These are phyloP conservation scores for Moxostoma hubbsi DNA, from an alignment of 2,797 vertebrate genomes.

Conservation along the genomic window DNA sequence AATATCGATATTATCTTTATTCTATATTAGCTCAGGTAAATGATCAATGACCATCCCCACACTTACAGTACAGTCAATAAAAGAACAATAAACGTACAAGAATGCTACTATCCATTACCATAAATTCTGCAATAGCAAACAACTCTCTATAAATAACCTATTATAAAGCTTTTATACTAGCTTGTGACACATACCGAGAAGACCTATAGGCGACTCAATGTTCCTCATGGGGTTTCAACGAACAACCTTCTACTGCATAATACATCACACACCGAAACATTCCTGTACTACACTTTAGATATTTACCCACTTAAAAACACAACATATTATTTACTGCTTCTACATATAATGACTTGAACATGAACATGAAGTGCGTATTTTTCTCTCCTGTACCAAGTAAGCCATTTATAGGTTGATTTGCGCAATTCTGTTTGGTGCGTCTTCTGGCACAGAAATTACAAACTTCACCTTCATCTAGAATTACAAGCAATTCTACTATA, in stretches of 20 bases:
- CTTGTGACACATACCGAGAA: not conserved
- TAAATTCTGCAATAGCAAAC: slow-evolving; percentile 11
- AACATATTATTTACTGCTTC: not conserved
- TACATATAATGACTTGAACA: no score
- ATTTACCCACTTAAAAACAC: not conserved
- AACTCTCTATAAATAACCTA: slow-evolving; percentile 14
- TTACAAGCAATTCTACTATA: not conserved
- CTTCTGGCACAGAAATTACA: not conserved
- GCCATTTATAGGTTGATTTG: not conserved
- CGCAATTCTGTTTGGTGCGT: not conserved
- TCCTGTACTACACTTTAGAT: not conserved
- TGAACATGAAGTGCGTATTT: no score
- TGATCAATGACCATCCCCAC: slow-evolving; percentile 10
- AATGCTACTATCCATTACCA: not conserved
- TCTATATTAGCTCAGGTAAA: slow-evolving; percentile 27
- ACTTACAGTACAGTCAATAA: slow-evolving; percentile 17
- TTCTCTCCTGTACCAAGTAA: not conserved
- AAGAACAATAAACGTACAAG: not conserved
- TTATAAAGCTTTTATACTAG: slow-evolving; percentile 15
- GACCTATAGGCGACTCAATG: not conserved
- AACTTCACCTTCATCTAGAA: not conserved
- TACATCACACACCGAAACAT: not conserved
- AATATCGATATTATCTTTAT: slow-evolving; percentile 40
- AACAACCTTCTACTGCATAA: slow-evolving; percentile 1
- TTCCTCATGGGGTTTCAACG: slow-evolving; percentile 21